Evolutionary conservation across 2,113 vertebrate genomes (phyloP).

Genomic region (Zosterops lateralis): DNA sequence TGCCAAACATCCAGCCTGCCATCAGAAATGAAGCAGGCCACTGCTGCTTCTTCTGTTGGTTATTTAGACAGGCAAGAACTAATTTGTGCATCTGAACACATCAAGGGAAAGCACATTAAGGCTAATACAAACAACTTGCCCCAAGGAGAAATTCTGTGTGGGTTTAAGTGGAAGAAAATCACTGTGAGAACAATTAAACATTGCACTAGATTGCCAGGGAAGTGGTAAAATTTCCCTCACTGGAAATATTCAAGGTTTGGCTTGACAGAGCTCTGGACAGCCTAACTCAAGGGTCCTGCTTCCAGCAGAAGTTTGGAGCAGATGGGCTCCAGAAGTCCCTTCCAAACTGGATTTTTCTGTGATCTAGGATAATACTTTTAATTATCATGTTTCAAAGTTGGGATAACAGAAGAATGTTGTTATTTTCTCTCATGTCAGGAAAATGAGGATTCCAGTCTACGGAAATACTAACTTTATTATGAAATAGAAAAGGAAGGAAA

Average conservation of each 20-base stretch:
- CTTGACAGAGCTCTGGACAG: not conserved
- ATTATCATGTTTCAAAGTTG: not conserved
- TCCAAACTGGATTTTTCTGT: slow-evolving; percentile 11
- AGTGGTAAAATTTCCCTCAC: not conserved
- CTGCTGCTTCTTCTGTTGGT: not conserved
- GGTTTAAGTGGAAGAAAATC: not conserved
- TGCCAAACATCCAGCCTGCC: not conserved
- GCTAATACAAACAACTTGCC: not conserved
- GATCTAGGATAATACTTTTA: not conserved
- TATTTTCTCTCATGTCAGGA: slow-evolving; percentile 22
- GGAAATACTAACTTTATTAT: slow-evolving; percentile 13
- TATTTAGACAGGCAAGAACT: not conserved
- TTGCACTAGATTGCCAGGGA: not conserved
- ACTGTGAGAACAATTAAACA: slow-evolving; percentile 13
- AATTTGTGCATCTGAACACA: not conserved
- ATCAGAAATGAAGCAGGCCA: not conserved
- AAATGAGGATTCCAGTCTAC: slow-evolving; percentile 17
- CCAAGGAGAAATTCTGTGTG: not conserved
- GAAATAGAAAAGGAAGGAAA: slow-evolving; percentile 29
- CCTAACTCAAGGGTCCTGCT: not conserved
- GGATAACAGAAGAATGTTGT: not conserved
- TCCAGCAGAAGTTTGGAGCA: not conserved
- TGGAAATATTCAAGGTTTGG: slow-evolving; percentile 2
- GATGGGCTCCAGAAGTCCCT: slow-evolving; percentile 32
- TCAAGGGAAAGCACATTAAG: not conserved